These are phyloP conservation scores for Oligia fasciuncula DNA, from an alignment of 2,888 invertebrate genomes.

Conservation along the genomic window DNA sequence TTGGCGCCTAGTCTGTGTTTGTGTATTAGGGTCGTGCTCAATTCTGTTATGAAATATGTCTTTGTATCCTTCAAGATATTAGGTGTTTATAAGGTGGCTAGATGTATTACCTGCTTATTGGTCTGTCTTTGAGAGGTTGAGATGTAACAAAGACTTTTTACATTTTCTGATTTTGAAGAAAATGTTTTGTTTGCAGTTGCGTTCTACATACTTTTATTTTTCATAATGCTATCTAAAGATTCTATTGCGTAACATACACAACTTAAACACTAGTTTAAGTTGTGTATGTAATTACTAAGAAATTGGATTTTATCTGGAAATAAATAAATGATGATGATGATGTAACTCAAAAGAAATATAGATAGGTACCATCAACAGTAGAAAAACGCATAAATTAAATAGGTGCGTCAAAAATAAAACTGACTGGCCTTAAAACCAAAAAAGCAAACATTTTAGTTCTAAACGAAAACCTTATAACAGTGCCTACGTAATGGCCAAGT, in stretches of 20 bases:
- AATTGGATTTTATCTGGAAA: not conserved
- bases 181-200: not conserved
- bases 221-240: no score
- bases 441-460: not conserved
- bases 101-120: constrained; percentile 16
- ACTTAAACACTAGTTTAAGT: no score
- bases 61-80: constrained; percentile 36
- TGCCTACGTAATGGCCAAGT: constrained; percentile 4
- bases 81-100: constrained; percentile 29
- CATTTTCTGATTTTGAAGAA: not conserved
- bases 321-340: not conserved
- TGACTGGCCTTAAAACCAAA: not conserved
- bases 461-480: constrained; percentile 33
- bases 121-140: constrained; percentile 6
- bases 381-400: not conserved
- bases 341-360: not conserved
- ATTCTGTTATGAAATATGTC: constrained; percentile 51
- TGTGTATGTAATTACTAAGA: not conserved
- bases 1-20: constrained; percentile 46
- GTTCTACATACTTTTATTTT: not conserved
- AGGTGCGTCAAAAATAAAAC: constrained; percentile 8
- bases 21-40: constrained; percentile 45
- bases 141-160: constrained; percentile 1
- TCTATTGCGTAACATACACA: not conserved
- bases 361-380: not conserved